A percentile compares a stretch with the other conserved stretches of the same genome.
phyloP scores from a whole-genome alignment of 2,888 invertebrate species.

The Thelaira solivaga region DNA sequence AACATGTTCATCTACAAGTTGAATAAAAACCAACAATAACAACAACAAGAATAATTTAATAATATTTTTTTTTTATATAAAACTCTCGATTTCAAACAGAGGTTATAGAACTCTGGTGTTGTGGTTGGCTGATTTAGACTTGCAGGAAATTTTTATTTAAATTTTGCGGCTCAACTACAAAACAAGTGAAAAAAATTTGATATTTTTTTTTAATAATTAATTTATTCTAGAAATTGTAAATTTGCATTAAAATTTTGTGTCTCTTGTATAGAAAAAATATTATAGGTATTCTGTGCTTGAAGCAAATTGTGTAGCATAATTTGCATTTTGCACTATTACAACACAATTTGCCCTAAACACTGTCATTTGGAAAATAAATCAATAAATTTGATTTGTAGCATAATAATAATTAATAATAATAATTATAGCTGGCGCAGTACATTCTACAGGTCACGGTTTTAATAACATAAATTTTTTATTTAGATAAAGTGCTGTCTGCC shows the following conservation, averaged over 20 bases:
- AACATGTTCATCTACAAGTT: conserved; percentile 45
- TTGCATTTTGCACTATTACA: too few species aligned
- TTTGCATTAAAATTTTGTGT: not conserved
- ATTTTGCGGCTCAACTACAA: conserved; percentile 4
- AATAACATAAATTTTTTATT: too few species aligned
- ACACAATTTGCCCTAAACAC: too few species aligned
- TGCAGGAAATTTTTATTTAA: conserved; percentile 25
- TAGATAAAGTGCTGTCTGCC: too few species aligned
- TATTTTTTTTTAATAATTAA: not conserved
- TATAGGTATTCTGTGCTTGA: too few species aligned
- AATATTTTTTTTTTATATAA: conserved; percentile 1
- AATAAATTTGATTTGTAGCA: too few species aligned
- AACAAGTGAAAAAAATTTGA: not conserved
- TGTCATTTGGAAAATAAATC: too few species aligned
- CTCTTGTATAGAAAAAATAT: too few species aligned
- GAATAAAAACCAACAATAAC: conserved; percentile 16
- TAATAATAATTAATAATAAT: too few species aligned
- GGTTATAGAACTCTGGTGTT: conserved; percentile 50
- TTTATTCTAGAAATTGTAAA: not conserved
- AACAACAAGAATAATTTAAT: not conserved
- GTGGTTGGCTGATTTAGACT: conserved; percentile 42
- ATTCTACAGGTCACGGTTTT: too few species aligned
- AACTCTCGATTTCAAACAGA: conserved; percentile 56
- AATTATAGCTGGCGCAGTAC: too few species aligned
- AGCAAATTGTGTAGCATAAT: too few species aligned